These are phyloP conservation scores for Cataglyphis albicans DNA, from an alignment of 2,888 invertebrate species.

Conservation along the genomic window DNA sequence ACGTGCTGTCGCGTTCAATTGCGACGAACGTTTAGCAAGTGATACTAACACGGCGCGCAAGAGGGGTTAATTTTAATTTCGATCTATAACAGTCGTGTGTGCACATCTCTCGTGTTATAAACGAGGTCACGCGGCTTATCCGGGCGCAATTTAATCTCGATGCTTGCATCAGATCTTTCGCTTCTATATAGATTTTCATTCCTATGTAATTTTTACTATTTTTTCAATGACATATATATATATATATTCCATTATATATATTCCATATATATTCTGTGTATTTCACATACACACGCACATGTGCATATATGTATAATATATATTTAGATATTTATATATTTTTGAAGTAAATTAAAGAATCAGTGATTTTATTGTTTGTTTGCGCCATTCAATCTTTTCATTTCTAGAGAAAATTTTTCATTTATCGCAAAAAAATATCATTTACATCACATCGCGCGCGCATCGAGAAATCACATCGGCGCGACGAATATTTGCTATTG, in stretches of 20 bases:
- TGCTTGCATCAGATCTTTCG: slow-evolving; percentile 15
- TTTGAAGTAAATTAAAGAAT: not conserved
- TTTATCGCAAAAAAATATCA: slow-evolving; percentile 30
- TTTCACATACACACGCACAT: too few species aligned
- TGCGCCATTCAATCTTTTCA: slow-evolving; percentile 2
- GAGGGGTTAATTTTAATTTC: slow-evolving; percentile 54
- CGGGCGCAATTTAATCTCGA: slow-evolving; percentile 38
- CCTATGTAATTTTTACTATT: slow-evolving; percentile 14
- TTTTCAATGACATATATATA: not conserved
- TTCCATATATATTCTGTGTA: not conserved
- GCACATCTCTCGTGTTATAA: slow-evolving; percentile 47
- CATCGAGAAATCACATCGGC: slow-evolving; percentile 25
- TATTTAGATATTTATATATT: not conserved
- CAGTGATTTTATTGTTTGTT: slow-evolving; percentile 15
- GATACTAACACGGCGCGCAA: slow-evolving; percentile 41
- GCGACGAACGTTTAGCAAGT: slow-evolving; percentile 27
- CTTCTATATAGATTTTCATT: slow-evolving; percentile 12
- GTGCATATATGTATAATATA: not conserved
- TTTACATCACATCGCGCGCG: slow-evolving; percentile 21
- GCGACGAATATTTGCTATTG: slow-evolving; percentile 20
- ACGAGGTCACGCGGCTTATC: slow-evolving; percentile 46
- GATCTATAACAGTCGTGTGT: slow-evolving; percentile 27
- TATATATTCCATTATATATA: not conserved
- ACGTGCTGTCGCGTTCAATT: slow-evolving; percentile 56
- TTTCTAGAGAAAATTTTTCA: slow-evolving; percentile 8